phyloP scores from a whole-genome alignment of 2,797 vertebrate species.

The Sebastes umbrosus region DNA sequence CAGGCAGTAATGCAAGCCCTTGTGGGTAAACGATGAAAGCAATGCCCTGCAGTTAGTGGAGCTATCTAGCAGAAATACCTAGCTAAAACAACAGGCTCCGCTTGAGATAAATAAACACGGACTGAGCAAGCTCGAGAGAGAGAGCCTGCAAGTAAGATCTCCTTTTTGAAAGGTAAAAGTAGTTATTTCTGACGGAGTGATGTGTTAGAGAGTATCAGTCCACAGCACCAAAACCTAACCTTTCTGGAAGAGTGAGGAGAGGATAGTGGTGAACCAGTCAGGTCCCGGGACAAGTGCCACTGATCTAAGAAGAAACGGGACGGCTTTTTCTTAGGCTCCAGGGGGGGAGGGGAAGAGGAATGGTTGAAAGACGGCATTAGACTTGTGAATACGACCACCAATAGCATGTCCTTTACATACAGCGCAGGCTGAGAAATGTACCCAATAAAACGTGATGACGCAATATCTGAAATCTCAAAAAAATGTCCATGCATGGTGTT shows the following conservation, averaged over 20 bases:
- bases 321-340: conserved; percentile 90
- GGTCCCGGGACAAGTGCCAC: conserved; percentile 87
- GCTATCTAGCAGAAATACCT: not conserved
- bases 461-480: not conserved
- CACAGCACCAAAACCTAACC: conserved; percentile 76
- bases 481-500: conserved; percentile 66
- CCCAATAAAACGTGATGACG: not conserved
- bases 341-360: conserved; percentile 64
- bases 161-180: not conserved
- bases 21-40: conserved; percentile 14
- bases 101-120: not conserved
- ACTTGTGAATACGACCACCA: not conserved
- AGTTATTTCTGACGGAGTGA: not conserved
- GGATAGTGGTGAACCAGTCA: conserved; percentile 75
- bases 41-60: conserved; percentile 8
- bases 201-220: conserved; percentile 11
- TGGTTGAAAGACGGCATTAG: conserved; percentile 35
- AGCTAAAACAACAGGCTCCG: conserved; percentile 2
- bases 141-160: not conserved
- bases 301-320: conserved; percentile 92
- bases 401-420: not conserved
- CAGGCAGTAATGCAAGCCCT: conserved; percentile 7
- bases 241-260: conserved; percentile 87
- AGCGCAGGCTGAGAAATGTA: not conserved
- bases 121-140: not conserved